Evolutionary conservation across 2,888 invertebrate genomes (phyloP), one percentile per base, ranked within the genome.

Genomic region (Allolobophora icterica): DNA sequence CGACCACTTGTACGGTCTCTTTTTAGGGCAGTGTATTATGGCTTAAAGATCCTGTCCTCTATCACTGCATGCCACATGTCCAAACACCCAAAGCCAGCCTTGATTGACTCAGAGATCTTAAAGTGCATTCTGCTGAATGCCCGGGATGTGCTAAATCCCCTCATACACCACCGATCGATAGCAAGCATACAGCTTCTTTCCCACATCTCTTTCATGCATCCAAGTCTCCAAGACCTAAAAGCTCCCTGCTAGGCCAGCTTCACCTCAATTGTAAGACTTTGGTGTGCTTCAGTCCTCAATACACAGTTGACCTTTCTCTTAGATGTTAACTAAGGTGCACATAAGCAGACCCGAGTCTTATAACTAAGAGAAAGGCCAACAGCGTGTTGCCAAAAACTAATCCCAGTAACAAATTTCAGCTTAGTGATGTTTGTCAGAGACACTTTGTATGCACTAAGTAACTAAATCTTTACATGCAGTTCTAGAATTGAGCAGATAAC

Each of bases 381-480:
- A 71, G 8, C 13, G 8, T 71, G 11, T n/a, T 71, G n/a, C 30
- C 13, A 30, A n/a, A 30, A 71, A 71, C 15, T n/a, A 30, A 52
- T 71, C 30, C 71, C 30, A 71, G 71, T n/a, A 71, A 71, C 30
- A 71, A 30, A 45, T 17, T 45, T 45, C 45, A 71, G n/a, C 30
- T 71, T 71, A 8, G 6, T 30, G 30, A 30, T 71, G 71, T 71
- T 71, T 71, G n/a, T n/a, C n/a, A 52, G n/a, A 71, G 71, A 71
- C 71, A 71, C 71, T 30, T 71, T 71, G 71, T n/a, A n/a, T n/a
- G 71, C n/a, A 71, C 71, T n/a, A 71, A 71, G 71, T 71, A 71
- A 71, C 71, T 71, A 71, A 71, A n/a, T 71, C 71, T n/a, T 71
- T 71, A n/a, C 71, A 71, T 0, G 8, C n/a, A 71, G n/a, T n/a